Conservation (phyloP, 2,888 invertebrate species). For the Pardosa pseudoannulata region DNA sequence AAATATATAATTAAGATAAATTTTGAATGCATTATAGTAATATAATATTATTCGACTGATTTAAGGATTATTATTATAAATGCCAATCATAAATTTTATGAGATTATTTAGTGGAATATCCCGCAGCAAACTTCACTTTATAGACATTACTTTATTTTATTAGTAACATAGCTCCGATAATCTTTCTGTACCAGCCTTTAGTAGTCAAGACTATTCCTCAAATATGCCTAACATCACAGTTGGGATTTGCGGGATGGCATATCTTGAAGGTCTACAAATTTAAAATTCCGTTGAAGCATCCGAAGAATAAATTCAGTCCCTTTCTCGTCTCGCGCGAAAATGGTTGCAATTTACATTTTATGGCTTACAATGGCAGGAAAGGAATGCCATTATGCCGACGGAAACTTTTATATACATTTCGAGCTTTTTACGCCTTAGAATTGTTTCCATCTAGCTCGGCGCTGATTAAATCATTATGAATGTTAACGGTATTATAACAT, state of each 20-base stretch:
- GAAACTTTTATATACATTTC: neutral
- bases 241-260: constrained; percentile 13
- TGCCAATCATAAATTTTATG: too few relatives aligned
- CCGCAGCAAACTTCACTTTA: neutral
- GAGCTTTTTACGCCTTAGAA: neutral
- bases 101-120: constrained; percentile 31
- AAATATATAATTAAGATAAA: too few relatives aligned
- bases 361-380: neutral
- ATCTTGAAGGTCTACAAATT: constrained; percentile 15
- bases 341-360: constrained; percentile 8
- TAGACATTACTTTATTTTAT: constrained; percentile 19
- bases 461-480: too few relatives aligned
- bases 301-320: neutral
- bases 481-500: too few relatives aligned
- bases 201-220: constrained; percentile 9
- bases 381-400: neutral
- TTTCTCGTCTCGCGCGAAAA: neutral
- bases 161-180: constrained; percentile 1
- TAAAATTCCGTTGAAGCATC: neutral
- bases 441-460: too few relatives aligned
- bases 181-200: constrained; percentile 14
- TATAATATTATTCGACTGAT: too few relatives aligned
- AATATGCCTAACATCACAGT: constrained; percentile 15
- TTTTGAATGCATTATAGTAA: too few relatives aligned
- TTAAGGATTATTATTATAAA: too few relatives aligned